Conservation (phyloP, 2,888 invertebrate species). For the Microplitis manilae region DNA sequence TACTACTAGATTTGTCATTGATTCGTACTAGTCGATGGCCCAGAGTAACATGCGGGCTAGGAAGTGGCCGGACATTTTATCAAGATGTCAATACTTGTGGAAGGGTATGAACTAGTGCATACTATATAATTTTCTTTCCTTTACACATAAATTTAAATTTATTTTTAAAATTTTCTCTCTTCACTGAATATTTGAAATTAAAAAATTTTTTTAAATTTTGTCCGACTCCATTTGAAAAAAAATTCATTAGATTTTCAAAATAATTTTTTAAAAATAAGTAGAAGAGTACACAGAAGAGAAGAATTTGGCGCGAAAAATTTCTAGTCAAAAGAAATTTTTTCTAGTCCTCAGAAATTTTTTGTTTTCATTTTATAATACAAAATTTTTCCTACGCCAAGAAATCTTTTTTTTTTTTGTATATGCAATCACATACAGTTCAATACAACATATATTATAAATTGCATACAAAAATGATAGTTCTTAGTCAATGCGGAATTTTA, state of each 20-base stretch:
- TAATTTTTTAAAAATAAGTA: no score
- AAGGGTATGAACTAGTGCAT: conserved; percentile 28
- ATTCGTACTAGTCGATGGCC: conserved; percentile 59
- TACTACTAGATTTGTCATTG: conserved; percentile 63
- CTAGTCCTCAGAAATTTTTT: no score
- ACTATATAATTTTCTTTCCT: background rate
- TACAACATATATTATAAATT: background rate
- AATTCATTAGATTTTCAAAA: no score
- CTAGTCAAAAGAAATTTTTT: no score
- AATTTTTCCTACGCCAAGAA: no score
- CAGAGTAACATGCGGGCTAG: conserved; percentile 62
- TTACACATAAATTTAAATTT: background rate
- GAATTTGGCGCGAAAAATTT: no score
- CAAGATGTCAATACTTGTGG: conserved; percentile 64
- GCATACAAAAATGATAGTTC: conserved; percentile 39
- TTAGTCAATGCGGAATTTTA: conserved; percentile 47
- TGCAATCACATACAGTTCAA: conserved; percentile 17
- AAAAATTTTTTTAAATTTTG: no score
- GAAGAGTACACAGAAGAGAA: no score
- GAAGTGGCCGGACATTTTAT: conserved; percentile 60
- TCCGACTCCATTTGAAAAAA: no score
- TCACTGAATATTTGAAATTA: background rate
- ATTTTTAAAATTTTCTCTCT: conserved; percentile 13
- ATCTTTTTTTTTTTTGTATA: background rate
- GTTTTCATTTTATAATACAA: no score